These are phyloP conservation scores for Latheticus oryzae DNA, from an alignment of 2,888 invertebrate genomes.

Conservation along the genomic window DNA sequence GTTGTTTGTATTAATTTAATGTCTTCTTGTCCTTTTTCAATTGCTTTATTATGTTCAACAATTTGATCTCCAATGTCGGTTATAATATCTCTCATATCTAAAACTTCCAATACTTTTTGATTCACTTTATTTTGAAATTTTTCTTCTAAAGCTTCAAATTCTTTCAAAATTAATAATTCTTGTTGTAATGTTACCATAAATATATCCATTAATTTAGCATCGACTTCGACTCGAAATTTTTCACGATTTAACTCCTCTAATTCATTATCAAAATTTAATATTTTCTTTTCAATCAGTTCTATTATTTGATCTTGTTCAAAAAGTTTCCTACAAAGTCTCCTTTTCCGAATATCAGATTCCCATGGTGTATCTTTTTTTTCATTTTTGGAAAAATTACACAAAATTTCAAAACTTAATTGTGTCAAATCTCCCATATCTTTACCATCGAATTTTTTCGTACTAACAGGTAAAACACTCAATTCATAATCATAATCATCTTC, in stretches of 20 bases:
- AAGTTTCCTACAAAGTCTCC: constrained; percentile 64
- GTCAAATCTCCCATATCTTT: constrained; percentile 37
- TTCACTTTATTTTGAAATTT: constrained; percentile 67
- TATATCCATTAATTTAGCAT: constrained; percentile 71
- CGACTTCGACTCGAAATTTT: constrained; percentile 71
- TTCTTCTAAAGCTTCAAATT: constrained; percentile 79
- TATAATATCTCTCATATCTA: constrained; percentile 69
- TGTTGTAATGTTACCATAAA: constrained; percentile 77
- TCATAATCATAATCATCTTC: constrained; percentile 41
- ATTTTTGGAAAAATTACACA: constrained; percentile 53
- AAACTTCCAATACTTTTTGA: constrained; percentile 59
- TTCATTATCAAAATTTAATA: constrained; percentile 75
- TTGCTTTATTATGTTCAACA: constrained; percentile 65
- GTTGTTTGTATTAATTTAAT: constrained; percentile 67
- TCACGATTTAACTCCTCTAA: constrained; percentile 70
- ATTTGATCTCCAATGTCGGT: constrained; percentile 68
- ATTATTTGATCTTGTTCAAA: constrained; percentile 77
- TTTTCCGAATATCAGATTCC: constrained; percentile 69
- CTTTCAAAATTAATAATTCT: constrained; percentile 79
- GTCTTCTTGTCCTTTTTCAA: constrained; percentile 65
- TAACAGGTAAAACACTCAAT: constrained; percentile 50
- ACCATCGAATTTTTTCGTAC: constrained; percentile 24
- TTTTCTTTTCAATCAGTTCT: constrained; percentile 69
- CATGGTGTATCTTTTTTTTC: constrained; percentile 66
- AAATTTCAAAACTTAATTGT: constrained; percentile 44